phyloP scores from a whole-genome alignment of 2,113 vertebrate genomes.

The Hippocampus abdominalis region DNA sequence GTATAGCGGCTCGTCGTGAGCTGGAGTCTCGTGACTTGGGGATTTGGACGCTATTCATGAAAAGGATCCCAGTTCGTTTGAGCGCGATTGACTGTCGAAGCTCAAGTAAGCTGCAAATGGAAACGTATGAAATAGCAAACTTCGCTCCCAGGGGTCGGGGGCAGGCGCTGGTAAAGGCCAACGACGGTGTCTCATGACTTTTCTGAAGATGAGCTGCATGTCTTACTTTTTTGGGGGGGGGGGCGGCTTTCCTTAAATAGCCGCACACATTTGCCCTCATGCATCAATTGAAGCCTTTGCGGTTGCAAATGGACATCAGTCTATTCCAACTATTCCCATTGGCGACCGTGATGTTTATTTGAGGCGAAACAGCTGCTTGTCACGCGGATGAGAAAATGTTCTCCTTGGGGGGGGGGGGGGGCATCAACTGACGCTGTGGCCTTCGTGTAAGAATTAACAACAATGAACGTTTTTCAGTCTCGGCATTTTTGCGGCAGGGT shows the following conservation, averaged over 20 bases:
- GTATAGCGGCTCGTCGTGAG: constrained; percentile 17
- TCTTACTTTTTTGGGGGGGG: constrained; percentile 16
- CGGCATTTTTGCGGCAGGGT: too few species aligned
- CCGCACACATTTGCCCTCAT: constrained; percentile 19
- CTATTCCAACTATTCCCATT: not conserved
- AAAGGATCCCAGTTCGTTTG: not conserved
- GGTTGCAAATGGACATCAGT: not conserved
- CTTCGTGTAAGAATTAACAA: too few species aligned
- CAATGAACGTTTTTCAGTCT: too few species aligned
- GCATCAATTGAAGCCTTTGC: not conserved
- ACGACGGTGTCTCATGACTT: constrained; percentile 55
- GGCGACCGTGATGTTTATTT: not conserved
- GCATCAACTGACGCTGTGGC: too few species aligned
- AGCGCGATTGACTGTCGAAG: not conserved
- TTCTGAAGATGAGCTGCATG: constrained; percentile 45
- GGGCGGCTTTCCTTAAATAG: constrained; percentile 50
- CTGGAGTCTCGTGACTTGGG: not conserved
- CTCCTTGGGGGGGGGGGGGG: too few species aligned
- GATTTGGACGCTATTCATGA: not conserved
- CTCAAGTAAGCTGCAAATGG: constrained; percentile 55
- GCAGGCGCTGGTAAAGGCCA: constrained; percentile 55
- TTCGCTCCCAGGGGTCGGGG: constrained; percentile 25
- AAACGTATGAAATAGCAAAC: constrained; percentile 31
- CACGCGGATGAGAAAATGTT: not conserved
- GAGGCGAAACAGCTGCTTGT: not conserved